Evolutionary conservation across 64 coral and sea anemone species (phyloP), one percentile per base, ranked within the genome.

Genomic region (Orbicella faveolata): DNA sequence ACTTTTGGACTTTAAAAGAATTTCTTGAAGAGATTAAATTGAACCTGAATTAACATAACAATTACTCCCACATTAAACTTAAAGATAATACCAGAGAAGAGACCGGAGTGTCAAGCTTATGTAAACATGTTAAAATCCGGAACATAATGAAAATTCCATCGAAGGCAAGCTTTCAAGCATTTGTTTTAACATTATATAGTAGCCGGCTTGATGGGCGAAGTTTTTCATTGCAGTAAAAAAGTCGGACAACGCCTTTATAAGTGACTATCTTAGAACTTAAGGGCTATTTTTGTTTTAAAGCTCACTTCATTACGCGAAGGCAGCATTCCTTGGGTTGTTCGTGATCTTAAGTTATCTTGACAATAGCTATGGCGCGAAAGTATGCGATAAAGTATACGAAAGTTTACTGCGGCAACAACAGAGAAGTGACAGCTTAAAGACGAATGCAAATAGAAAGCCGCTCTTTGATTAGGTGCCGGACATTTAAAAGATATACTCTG

Each of bases 121-220:
- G 81, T 51, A 84, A 84, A 84, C 81, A 84, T 52, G 1, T 84
- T 52, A 70, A 84, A 84, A n/a, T n/a, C 20, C 81, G 36, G 19
- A 13, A 61, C 30, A 8, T 39, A 23, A 84, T 72, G 70, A 64
- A 84, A 84, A 84, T 84, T 84, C 81, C 81, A 51, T 37, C 36
- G 81, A 52, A 69, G 63, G 36, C 61, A 67, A 70, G 81, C 20
- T 69, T 23, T 23, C 21, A 9, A n/a, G 66, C 66, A n/a, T 9
- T n/a, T 69, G 21, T 25, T 69, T 69, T 67, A 67, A 21, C 21
- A 67, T 65, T n/a, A 57, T 4, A 57, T 57, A 57, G 7, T 57
- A 14, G 54, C 54, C 54, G 9, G 13, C 54, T 57, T 57, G 54
- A 57, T 11, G 13, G 13, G 9, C 13, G 54, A 57, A 11, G 2